Conservation (phyloP, 2,113 vertebrate genomes). For the Oxyura jamaicensis region DNA sequence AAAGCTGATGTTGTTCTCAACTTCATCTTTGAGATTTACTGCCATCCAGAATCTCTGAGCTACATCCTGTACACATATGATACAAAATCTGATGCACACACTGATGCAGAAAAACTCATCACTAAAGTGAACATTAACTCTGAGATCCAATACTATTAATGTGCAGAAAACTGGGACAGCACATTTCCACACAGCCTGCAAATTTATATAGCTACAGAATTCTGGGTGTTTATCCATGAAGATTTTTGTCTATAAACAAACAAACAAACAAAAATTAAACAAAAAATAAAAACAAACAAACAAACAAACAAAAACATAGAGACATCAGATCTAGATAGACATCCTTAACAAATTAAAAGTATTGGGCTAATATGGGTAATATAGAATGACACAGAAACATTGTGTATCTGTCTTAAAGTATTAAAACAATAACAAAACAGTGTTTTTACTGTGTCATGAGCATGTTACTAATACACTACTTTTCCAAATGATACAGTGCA, state of each 20-base stretch:
- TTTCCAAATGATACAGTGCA: slow-evolving; percentile 39
- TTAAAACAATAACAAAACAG: not conserved
- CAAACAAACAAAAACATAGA: not conserved
- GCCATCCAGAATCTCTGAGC: not conserved
- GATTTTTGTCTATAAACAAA: not conserved
- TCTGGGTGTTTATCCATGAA: not conserved
- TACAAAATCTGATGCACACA: too few relatives aligned
- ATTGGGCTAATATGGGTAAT: not conserved
- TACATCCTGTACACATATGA: not conserved
- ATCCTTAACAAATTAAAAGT: not conserved
- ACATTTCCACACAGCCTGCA: not conserved
- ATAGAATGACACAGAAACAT: not conserved
- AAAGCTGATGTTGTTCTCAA: slow-evolving; percentile 10
- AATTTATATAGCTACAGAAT: not conserved
- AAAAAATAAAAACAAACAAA: not conserved
- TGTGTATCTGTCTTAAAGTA: not conserved
- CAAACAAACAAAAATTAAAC: not conserved
- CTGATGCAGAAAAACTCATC: not conserved
- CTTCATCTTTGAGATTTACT: not conserved
- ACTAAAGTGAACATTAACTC: not conserved
- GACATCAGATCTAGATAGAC: not conserved
- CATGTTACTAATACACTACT: not conserved
- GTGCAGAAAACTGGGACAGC: not conserved
- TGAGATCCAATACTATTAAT: not conserved
- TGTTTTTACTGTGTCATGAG: not conserved